Percentiles rank a stretch among this genome's conserved stretches.
Conservation (phyloP, 2,888 invertebrate genomes). For the Ornithoptera alexandrae region DNA sequence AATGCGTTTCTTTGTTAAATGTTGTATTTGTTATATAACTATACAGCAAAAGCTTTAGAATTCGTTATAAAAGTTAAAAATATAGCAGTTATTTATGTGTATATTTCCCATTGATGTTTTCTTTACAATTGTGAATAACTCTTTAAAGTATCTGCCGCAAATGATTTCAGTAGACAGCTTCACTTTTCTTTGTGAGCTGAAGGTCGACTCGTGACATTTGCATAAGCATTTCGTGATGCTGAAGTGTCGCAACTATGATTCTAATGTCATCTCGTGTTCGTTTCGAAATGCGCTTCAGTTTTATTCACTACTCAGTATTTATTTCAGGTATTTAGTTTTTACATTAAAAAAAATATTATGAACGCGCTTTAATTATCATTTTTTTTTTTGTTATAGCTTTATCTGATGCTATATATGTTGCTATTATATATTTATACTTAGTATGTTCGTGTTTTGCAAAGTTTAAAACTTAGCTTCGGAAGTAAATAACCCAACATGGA, state of each 20-base stretch:
- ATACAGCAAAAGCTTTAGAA: not conserved
- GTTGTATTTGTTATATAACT: not conserved
- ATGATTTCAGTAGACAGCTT: slow-evolving; percentile 30
- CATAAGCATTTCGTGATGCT: slow-evolving; percentile 53
- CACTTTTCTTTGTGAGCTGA: slow-evolving; percentile 49
- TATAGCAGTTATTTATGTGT: not conserved
- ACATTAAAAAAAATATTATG: too few relatives aligned
- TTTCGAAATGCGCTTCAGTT: slow-evolving; percentile 30
- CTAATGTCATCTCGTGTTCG: slow-evolving; percentile 48
- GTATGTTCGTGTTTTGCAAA: not conserved
- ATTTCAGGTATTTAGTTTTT: not conserved
- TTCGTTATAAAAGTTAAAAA: not conserved
- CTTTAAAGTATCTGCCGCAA: slow-evolving; percentile 11
- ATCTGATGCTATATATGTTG: too few relatives aligned
- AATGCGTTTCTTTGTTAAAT: too few relatives aligned
- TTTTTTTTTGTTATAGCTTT: too few relatives aligned
- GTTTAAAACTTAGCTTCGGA: slow-evolving; percentile 1
- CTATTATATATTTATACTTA: not conserved
- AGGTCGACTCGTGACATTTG: slow-evolving; percentile 65
- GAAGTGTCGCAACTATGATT: slow-evolving; percentile 56
- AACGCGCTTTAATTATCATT: too few relatives aligned
- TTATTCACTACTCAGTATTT: slow-evolving; percentile 32
- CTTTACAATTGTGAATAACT: slow-evolving; percentile 6
- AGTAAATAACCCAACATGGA: slow-evolving; percentile 13
- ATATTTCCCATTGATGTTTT: not conserved